A percentile compares a stretch with the other conserved stretches of the same genome.
Evolutionary conservation across 1,140 invertebrate genomes (phyloP).

Genomic region (Paraescarpia echinospica): DNA sequence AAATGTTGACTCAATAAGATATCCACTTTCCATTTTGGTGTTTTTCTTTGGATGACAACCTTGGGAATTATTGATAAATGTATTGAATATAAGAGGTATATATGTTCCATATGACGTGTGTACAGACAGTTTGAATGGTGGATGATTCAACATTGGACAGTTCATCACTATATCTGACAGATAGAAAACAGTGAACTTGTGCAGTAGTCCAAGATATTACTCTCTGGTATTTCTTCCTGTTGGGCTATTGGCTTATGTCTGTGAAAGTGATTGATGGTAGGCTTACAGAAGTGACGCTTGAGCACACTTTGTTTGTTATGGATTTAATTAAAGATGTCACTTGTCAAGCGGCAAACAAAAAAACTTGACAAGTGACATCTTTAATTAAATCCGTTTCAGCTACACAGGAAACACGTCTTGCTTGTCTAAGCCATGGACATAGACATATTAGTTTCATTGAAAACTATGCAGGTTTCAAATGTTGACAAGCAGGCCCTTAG

Average conservation of each 20-base stretch:
- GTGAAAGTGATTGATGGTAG: background rate
- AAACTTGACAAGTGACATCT: background rate
- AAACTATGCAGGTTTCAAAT: background rate
- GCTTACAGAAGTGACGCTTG: too few relatives aligned
- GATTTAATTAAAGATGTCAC: too few relatives aligned
- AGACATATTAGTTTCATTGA: background rate
- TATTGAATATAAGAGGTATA: too few relatives aligned
- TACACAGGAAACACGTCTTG: background rate
- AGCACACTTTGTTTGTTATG: too few relatives aligned
- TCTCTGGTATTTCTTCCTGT: background rate
- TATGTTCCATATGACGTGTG: background rate
- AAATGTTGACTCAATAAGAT: too few relatives aligned
- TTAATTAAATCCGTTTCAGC: background rate
- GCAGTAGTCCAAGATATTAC: background rate
- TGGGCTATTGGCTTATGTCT: background rate
- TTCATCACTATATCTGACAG: background rate
- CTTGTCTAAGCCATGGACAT: background rate
- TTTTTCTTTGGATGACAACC: too few relatives aligned
- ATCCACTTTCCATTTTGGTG: too few relatives aligned
- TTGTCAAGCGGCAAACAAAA: background rate
- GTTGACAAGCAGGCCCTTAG: too few relatives aligned
- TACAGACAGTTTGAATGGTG: background rate
- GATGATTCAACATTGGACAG: background rate
- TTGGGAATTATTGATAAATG: too few relatives aligned
- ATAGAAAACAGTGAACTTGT: background rate